Conservation (phyloP, 2,888 invertebrate genomes). For the Allolobophora icterica region DNA sequence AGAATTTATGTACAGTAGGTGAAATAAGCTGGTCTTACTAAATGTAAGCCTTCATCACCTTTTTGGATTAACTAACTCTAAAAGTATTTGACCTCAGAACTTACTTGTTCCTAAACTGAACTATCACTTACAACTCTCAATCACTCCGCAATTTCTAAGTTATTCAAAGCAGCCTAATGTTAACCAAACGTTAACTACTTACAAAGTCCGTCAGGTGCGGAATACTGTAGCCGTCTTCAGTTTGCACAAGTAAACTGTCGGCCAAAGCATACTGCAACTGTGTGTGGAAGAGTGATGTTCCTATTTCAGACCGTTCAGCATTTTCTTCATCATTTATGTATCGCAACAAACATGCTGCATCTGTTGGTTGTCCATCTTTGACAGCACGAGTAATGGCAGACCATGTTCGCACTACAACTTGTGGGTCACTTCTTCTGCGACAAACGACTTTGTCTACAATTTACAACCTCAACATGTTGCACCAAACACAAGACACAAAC, state of each 20-base stretch:
- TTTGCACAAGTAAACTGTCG: slow-evolving; percentile 11
- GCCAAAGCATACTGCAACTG: background rate
- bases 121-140: background rate
- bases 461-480: background rate
- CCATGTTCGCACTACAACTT: slow-evolving; percentile 8
- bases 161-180: background rate
- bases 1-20: no score
- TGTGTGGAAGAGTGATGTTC: background rate
- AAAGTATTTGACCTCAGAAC: background rate
- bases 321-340: background rate
- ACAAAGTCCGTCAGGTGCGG: background rate
- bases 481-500: background rate
- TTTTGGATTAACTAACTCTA: no score
- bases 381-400: background rate
- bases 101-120: background rate
- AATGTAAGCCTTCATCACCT: no score
- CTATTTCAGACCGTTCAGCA: background rate
- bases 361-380: background rate
- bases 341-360: background rate
- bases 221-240: background rate
- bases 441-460: slow-evolving; percentile 20
- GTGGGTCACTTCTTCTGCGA: slow-evolving; percentile 25
- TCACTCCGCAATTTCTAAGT: background rate
- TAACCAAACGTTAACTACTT: background rate
- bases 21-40: no score